Evolutionary conservation across 2,113 vertebrate species (phyloP).

Genomic region (Corapipo altera): DNA sequence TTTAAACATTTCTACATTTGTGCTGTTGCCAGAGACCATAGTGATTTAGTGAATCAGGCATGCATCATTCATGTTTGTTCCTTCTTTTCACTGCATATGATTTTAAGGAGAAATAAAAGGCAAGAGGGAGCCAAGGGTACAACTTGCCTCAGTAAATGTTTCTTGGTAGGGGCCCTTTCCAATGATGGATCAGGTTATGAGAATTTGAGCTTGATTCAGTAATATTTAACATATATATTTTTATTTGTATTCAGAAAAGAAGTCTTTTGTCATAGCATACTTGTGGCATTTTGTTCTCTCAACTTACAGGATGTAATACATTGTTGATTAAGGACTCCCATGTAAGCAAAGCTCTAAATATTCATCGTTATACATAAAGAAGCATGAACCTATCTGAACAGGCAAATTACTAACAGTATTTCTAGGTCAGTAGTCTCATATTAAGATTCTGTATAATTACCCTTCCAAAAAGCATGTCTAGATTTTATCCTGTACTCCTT

Average conservation of each 20-base stretch:
- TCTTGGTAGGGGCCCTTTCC: not conserved
- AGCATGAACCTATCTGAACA: not conserved
- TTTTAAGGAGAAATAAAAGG: constrained; percentile 59
- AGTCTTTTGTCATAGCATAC: not conserved
- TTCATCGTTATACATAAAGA: not conserved
- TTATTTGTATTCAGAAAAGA: not conserved
- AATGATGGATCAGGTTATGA: not conserved
- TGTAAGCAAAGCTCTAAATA: not conserved
- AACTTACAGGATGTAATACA: not conserved
- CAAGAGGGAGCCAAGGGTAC: not conserved
- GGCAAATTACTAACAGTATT: not conserved
- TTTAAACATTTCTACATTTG: constrained; percentile 47
- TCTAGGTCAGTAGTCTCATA: not conserved
- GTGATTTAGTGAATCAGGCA: constrained; percentile 51
- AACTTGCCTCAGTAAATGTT: not conserved
- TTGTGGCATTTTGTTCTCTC: not conserved
- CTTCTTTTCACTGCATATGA: not conserved
- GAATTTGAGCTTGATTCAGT: not conserved
- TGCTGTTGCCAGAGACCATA: constrained; percentile 3
- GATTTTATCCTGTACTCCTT: not conserved
- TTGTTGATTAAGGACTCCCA: not conserved
- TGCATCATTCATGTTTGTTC: constrained; percentile 42
- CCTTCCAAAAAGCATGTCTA: not conserved
- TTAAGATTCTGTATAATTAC: not conserved
- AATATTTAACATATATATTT: not conserved